Base-by-base conservation (phyloP, 1,140 invertebrate species). In the Tetramorium alpestre region DNA sequence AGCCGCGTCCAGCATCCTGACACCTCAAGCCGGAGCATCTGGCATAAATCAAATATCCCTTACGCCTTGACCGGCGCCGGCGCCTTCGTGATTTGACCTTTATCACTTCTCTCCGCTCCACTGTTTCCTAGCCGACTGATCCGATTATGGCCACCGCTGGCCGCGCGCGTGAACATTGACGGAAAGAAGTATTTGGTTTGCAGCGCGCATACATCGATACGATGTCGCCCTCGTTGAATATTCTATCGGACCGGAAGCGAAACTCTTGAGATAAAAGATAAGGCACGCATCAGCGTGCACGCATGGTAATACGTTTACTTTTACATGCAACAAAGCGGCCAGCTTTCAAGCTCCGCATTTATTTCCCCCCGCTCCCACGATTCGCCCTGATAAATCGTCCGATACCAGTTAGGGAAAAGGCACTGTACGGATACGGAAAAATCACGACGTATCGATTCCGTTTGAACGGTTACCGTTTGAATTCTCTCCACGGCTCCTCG, bases 1-100 rank as follows among this genome's bases (percentile, higher is more conserved):
- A 87, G 62, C 49, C 49, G 69, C 58, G 86, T 77, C 62, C 62
- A 54, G 41, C 49, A 69, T 85, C 56, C 44, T 78, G 78, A 56
- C 88, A 78, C 38, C 65, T 90, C 64, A 13, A 65, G 11, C 11
- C 65, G 51, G 18, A 51, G 44, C 11, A 41, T 58, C 47, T 75
- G 49, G 54, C 62, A 67, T 89, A 84, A 90, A 90, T 90, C 85
- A 87, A 90, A 87, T 70, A 67, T 90, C 73, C 44, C 54, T 51
- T 10, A 64, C 28, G 69, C 72, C 56, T 44, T 64, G 54, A 38
- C 73, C 49, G 33, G 33, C 51, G 18, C 33, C 8, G 38, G 0
- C 33, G n/a, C 22, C 65, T 69, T 54, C 25, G 72, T 73, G 65
- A 73, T 88, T 88, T 65, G 18, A 85, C 49, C 58, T 67, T 22